These are phyloP conservation scores for Mesoligia furuncula DNA, from an alignment of 2,888 invertebrate genomes.

Conservation along the genomic window DNA sequence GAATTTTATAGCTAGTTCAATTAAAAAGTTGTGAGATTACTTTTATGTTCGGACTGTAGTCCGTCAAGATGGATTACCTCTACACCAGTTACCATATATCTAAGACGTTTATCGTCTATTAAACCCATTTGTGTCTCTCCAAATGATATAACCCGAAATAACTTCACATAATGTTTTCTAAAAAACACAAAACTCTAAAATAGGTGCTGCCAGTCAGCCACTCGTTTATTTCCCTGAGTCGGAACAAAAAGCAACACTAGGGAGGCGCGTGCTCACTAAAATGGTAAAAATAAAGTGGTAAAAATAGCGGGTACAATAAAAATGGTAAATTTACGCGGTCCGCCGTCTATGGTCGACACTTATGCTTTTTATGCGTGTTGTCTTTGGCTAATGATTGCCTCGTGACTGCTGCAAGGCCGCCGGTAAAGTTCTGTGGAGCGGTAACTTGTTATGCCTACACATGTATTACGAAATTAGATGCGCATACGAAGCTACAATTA, in stretches of 20 bases:
- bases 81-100: constrained; percentile 51
- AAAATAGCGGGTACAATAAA: constrained; percentile 87
- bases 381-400: constrained; percentile 87
- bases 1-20: neutral
- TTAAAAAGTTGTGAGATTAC: constrained; percentile 15
- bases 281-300: constrained; percentile 84
- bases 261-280: constrained; percentile 86
- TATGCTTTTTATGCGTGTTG: constrained; percentile 89
- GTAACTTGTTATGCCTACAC: constrained; percentile 65
- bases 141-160: constrained; percentile 66
- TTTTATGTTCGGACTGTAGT: constrained; percentile 12
- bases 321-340: constrained; percentile 88
- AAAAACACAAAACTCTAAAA: constrained; percentile 70
- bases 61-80: constrained; percentile 36
- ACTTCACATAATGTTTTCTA: constrained; percentile 62
- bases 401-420: constrained; percentile 76
- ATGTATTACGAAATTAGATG: constrained; percentile 55
- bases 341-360: constrained; percentile 84
- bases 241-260: constrained; percentile 80
- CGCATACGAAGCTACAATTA: constrained; percentile 39
- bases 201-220: constrained; percentile 64
- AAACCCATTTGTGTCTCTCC: constrained; percentile 62
- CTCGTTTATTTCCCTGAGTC: constrained; percentile 72
- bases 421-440: constrained; percentile 72
- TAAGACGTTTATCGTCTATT: constrained; percentile 57